phyloP scores from a whole-genome alignment of 2,113 vertebrate genomes.

The Corythaeola cristata region DNA sequence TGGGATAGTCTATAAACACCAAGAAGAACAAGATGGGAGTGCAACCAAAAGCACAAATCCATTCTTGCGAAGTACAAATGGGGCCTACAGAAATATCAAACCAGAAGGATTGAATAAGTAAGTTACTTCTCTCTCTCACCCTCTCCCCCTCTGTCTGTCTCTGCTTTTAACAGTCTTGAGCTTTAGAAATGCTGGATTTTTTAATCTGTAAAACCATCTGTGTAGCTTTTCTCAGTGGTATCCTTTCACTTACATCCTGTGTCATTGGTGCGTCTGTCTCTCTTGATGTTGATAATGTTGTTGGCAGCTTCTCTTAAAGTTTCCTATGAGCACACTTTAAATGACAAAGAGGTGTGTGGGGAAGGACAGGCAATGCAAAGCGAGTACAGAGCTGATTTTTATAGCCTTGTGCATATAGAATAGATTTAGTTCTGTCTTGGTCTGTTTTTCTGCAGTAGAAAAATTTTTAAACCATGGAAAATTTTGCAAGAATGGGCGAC shows the following conservation, averaged over 20 bases:
- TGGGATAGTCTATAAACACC: slow-evolving; percentile 35
- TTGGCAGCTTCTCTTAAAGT: slow-evolving; percentile 29
- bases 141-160: not conserved
- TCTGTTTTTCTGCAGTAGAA: not conserved
- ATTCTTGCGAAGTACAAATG: slow-evolving; percentile 15
- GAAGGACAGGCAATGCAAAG: not conserved
- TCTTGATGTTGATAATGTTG: slow-evolving; percentile 30
- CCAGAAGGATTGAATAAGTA: not conserved
- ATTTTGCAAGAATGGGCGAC: not conserved
- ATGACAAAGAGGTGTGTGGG: not conserved
- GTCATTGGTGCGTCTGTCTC: slow-evolving; percentile 38
- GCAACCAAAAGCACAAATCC: slow-evolving; percentile 43
- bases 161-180: not conserved
- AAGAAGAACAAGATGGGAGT: slow-evolving; percentile 13
- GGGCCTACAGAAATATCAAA: slow-evolving; percentile 10
- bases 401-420: not conserved
- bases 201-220: slow-evolving; percentile 41
- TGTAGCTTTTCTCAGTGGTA: slow-evolving; percentile 27
- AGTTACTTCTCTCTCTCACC: not conserved
- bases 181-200: slow-evolving; percentile 40
- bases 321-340: slow-evolving; percentile 12
- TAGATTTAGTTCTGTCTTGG: not conserved
- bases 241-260: not conserved
- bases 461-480: not conserved
- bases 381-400: not conserved